phyloP scores from a whole-genome alignment of 1,140 invertebrate genomes.

The Drosophila pectinifera region DNA sequence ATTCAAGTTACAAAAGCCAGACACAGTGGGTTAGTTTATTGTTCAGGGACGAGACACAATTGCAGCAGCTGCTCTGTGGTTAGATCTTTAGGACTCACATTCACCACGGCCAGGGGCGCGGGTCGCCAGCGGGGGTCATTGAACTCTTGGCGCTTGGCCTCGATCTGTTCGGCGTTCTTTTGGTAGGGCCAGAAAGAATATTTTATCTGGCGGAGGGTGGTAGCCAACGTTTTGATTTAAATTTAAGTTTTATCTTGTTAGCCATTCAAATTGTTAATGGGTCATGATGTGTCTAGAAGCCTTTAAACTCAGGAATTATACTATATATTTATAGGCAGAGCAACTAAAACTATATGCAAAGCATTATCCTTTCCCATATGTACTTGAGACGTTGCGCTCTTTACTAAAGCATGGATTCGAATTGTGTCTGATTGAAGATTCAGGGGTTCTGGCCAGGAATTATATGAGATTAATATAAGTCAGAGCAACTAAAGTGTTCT shows the following conservation, averaged over 20 bases:
- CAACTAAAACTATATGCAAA: too few relatives aligned
- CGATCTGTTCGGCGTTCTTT: slow-evolving; percentile 86
- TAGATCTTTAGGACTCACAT: slow-evolving; percentile 86
- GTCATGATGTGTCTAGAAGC: background rate
- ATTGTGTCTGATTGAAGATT: background rate
- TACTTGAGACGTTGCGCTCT: background rate
- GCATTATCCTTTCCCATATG: too few relatives aligned
- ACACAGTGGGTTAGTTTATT: slow-evolving; percentile 33
- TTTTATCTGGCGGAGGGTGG: slow-evolving; percentile 86
- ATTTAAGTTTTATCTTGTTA: background rate
- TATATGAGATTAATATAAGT: too few relatives aligned
- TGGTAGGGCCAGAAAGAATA: slow-evolving; percentile 88
- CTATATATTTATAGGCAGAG: background rate
- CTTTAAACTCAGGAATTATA: background rate
- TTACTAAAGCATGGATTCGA: background rate
- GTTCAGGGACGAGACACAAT: slow-evolving; percentile 46
- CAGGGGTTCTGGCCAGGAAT: background rate
- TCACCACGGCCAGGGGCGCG: slow-evolving; percentile 88
- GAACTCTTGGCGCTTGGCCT: slow-evolving; percentile 86
- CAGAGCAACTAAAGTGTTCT: too few relatives aligned
- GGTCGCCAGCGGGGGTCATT: slow-evolving; percentile 87
- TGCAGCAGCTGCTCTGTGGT: slow-evolving; percentile 24
- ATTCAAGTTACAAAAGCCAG: slow-evolving; percentile 36
- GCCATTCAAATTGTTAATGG: background rate
- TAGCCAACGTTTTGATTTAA: slow-evolving; percentile 15